Conservation (phyloP, 2,888 invertebrate genomes). For the Acleris literana region DNA sequence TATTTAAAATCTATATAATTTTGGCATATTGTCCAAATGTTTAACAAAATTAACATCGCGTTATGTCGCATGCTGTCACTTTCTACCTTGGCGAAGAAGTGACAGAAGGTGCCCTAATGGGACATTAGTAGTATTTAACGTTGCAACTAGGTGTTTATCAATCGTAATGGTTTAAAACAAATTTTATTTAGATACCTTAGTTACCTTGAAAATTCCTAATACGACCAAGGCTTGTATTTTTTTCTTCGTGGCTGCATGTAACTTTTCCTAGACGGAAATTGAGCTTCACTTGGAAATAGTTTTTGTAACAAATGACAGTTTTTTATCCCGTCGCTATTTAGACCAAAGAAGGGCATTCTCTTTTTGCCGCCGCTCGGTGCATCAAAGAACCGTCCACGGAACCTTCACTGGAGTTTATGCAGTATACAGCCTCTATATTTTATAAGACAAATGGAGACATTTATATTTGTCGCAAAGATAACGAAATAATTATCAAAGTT, state of each 20-base stretch:
- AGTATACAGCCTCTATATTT: conserved; percentile 1
- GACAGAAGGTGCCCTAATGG: no score
- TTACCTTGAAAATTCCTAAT: background rate
- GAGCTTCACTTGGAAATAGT: conserved; percentile 13
- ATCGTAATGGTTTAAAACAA: no score
- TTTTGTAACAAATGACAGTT: conserved; percentile 31
- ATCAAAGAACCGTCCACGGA: conserved; percentile 23
- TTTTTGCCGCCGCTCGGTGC: conserved; percentile 24
- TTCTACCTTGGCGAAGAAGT: no score
- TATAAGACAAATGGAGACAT: conserved; percentile 45
- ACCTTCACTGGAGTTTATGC: background rate
- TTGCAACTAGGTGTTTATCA: no score
- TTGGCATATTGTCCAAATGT: no score
- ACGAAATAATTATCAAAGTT: conserved; percentile 41
- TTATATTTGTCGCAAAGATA: conserved; percentile 37
- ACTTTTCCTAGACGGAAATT: conserved; percentile 2
- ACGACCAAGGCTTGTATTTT: background rate
- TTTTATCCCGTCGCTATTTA: conserved; percentile 11
- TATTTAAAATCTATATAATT: no score
- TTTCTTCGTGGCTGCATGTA: conserved; percentile 15
- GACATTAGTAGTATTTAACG: no score
- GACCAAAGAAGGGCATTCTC: conserved; percentile 8
- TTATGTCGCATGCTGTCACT: no score
- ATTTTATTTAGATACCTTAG: no score
- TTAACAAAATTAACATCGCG: no score